These are phyloP conservation scores for Plagodis pulveraria DNA, from an alignment of 2,888 invertebrate species.

Conservation along the genomic window DNA sequence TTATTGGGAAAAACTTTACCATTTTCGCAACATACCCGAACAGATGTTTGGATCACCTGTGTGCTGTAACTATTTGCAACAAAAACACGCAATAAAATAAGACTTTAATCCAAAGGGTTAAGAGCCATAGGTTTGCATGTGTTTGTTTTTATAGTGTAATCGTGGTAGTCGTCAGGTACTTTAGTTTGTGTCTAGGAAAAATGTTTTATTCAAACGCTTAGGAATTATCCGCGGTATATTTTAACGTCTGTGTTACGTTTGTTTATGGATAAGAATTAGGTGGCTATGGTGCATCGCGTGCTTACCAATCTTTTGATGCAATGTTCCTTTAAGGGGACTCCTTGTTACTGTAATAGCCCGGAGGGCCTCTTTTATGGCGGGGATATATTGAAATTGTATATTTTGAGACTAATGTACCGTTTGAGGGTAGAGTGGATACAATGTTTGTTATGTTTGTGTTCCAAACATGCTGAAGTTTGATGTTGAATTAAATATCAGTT, in stretches of 20 bases:
- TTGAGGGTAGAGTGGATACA: constrained; percentile 15
- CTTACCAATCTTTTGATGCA: constrained; percentile 32
- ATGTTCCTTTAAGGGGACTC: constrained; percentile 25
- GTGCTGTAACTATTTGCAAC: constrained; percentile 50
- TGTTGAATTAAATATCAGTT: constrained; percentile 6
- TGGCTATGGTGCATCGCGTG: constrained; percentile 43
- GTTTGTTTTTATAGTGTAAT: constrained; percentile 70
- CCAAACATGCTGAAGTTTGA: constrained; percentile 1
- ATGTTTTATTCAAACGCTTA: constrained; percentile 68
- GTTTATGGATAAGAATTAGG: constrained; percentile 60
- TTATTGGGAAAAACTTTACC: constrained; percentile 80
- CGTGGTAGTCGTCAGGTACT: constrained; percentile 54
- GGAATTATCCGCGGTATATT: constrained; percentile 50
- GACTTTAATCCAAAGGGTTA: constrained; percentile 46
- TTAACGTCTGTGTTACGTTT: constrained; percentile 45
- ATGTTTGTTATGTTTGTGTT: constrained; percentile 12
- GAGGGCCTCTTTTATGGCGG: constrained; percentile 23
- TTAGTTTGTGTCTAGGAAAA: constrained; percentile 60
- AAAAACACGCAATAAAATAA: constrained; percentile 53
- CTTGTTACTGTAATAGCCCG: constrained; percentile 27
- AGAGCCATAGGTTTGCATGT: constrained; percentile 44
- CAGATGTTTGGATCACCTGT: constrained; percentile 76
- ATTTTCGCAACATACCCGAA: constrained; percentile 75
- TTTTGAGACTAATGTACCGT: constrained; percentile 17
- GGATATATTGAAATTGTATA: constrained; percentile 27